These are phyloP conservation scores for Acipenser ruthenus DNA, from an alignment of 2,797 vertebrate genomes.

Conservation along the genomic window DNA sequence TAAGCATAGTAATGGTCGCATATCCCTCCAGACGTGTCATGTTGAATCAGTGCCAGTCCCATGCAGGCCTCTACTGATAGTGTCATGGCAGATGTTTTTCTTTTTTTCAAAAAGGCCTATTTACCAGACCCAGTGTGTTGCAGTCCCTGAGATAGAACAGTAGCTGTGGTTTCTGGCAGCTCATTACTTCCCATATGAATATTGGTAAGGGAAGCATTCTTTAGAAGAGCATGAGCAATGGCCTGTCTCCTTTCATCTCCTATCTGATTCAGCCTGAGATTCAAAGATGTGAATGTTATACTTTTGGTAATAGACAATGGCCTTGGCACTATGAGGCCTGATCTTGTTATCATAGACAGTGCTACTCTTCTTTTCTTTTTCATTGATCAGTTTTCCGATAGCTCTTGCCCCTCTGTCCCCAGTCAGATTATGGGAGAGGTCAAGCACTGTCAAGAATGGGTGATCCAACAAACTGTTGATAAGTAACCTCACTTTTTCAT, in stretches of 20 bases:
- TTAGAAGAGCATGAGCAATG: slow-evolving; percentile 62
- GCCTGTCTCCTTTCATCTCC: slow-evolving; percentile 75
- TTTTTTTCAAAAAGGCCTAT: slow-evolving; percentile 17
- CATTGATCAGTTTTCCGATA: slow-evolving; percentile 66
- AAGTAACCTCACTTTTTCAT: slow-evolving; percentile 66
- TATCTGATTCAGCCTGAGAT: slow-evolving; percentile 75
- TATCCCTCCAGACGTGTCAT: no score
- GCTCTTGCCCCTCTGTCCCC: slow-evolving; percentile 69
- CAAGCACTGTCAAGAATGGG: slow-evolving; percentile 67
- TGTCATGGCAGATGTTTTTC: no score
- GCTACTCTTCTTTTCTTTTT: slow-evolving; percentile 60
- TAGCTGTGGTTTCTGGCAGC: slow-evolving; percentile 57
- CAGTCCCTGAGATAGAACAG: slow-evolving; percentile 64
- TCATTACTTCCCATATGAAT: slow-evolving; percentile 75
- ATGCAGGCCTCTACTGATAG: no score
- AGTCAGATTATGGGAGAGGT: slow-evolving; percentile 83
- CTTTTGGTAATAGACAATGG: slow-evolving; percentile 66
- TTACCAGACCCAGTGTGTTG: slow-evolving; percentile 76
- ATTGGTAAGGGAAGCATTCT: slow-evolving; percentile 61
- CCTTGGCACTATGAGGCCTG: slow-evolving; percentile 56
- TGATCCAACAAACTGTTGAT: slow-evolving; percentile 72
- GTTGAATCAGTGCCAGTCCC: no score
- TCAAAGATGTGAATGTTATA: slow-evolving; percentile 62
- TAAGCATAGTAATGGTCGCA: no score
- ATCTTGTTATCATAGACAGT: slow-evolving; percentile 73